Conservation (phyloP, 2,888 invertebrate genomes). For the Plagiodera versicolora region DNA sequence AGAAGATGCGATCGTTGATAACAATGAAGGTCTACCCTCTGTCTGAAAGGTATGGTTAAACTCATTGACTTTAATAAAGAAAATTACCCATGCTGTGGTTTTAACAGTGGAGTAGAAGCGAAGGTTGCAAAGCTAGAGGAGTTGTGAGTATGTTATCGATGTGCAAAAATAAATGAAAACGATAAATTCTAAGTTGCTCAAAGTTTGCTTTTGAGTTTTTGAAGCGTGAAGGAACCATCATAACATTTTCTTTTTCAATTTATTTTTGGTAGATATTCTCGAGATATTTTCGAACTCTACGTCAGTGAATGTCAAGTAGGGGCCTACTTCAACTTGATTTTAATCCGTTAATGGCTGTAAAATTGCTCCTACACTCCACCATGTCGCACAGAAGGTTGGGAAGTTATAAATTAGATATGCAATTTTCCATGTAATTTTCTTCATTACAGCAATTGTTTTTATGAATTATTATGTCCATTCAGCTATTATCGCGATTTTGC, state of each 20-base stretch:
- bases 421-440: constrained; percentile 28
- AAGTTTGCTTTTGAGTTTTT: no score
- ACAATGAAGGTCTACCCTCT: background rate
- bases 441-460: constrained; percentile 29
- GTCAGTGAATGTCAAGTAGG: background rate
- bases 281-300: background rate
- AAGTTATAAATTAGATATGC: constrained; percentile 30
- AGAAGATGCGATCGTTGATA: background rate
- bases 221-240: no score
- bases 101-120: background rate
- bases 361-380: constrained; percentile 4
- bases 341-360: constrained; percentile 9
- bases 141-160: no score
- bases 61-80: background rate
- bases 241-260: no score
- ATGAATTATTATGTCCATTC: constrained; percentile 26
- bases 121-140: no score
- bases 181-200: no score
- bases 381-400: constrained; percentile 16
- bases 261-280: no score
- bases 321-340: background rate
- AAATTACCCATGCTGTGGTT: background rate
- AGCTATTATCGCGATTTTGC: constrained; percentile 28
- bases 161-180: no score
- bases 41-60: background rate